Percentiles rank a stretch among this genome's conserved stretches.
Conservation (phyloP, 2,113 vertebrate genomes). For the Perognathus longimembris region DNA sequence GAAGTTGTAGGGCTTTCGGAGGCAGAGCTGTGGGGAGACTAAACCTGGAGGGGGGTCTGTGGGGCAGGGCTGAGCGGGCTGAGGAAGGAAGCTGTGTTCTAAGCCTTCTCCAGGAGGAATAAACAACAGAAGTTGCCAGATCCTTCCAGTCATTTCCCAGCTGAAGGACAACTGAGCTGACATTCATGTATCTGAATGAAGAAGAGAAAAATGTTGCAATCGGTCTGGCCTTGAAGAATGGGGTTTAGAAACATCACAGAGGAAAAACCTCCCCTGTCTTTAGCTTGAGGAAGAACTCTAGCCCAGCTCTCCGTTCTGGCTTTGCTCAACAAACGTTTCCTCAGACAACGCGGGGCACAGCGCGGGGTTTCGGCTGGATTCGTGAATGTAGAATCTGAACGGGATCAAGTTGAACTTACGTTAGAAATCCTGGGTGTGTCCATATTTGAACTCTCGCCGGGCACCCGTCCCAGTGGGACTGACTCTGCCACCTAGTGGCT, state of each 20-base stretch:
- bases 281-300: neutral
- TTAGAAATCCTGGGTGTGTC: neutral
- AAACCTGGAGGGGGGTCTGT: too few species aligned
- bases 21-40: too few species aligned
- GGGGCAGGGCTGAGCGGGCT: neutral
- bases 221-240: slow-evolving; percentile 1
- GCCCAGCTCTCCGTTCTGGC: neutral
- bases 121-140: slow-evolving; percentile 49
- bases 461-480: neutral
- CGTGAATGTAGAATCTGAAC: neutral
- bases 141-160: neutral
- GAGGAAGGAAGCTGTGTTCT: neutral
- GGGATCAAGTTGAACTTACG: slow-evolving; percentile 28
- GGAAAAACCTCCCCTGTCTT: neutral
- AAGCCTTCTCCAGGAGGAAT: neutral
- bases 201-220: slow-evolving; percentile 36
- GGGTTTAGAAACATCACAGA: neutral
- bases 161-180: neutral
- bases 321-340: neutral
- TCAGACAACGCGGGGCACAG: neutral
- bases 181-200: slow-evolving; percentile 35
- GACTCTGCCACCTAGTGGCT: slow-evolving; percentile 13
- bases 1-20: neutral
- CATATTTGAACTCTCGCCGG: neutral
- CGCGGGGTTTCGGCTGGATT: neutral